A percentile compares a stretch with the other conserved stretches of the same genome.
Evolutionary conservation across 2,113 vertebrate species (phyloP).

Genomic region (Ceyx cyanopectus): DNA sequence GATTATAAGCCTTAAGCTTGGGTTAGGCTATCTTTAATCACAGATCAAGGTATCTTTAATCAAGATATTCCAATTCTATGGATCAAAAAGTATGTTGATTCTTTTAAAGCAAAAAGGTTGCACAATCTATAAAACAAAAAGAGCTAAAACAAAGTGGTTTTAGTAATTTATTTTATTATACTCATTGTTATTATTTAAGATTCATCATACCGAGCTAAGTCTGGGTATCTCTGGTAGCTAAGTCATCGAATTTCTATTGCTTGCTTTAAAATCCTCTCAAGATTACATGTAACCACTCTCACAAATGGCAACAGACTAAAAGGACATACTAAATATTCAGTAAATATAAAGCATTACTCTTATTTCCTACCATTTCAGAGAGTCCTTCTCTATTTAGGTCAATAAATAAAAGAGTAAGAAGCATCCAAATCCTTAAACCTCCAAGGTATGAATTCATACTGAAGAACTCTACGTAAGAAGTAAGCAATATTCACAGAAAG

Average conservation of each 20-base stretch:
- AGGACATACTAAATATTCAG: background rate
- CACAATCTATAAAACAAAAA: background rate
- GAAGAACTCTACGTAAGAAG: background rate
- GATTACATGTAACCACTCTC: background rate
- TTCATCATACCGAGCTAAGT: background rate
- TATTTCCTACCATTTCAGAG: background rate
- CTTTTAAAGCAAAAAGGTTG: background rate
- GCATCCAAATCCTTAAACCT: background rate
- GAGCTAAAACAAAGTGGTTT: background rate
- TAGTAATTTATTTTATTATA: background rate
- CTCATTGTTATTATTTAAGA: background rate
- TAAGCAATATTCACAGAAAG: background rate
- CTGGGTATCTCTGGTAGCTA: background rate
- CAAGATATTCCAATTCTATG: background rate
- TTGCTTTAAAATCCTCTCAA: background rate
- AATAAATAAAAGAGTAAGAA: background rate
- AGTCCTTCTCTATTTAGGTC: background rate
- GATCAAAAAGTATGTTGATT: background rate
- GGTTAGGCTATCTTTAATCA: background rate
- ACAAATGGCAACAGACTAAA: background rate
- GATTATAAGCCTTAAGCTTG: background rate
- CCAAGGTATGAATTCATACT: background rate
- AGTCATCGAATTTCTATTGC: background rate
- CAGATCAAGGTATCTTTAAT: background rate
- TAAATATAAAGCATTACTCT: background rate